Base-by-base conservation (phyloP, 2,797 vertebrate genomes). In the Bradypus variegatus region DNA sequence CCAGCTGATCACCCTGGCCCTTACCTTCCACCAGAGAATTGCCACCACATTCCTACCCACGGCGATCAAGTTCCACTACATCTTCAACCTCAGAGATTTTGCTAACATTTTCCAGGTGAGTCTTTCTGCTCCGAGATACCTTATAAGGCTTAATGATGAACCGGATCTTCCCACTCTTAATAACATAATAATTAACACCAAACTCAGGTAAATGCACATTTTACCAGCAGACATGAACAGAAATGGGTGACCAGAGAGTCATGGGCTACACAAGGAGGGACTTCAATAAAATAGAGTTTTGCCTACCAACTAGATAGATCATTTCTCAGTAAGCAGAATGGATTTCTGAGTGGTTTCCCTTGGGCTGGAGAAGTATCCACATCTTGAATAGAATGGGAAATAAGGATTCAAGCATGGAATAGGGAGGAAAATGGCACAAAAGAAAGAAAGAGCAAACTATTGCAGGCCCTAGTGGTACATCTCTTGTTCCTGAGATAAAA, bases 81-180 rank as follows among this genome's bases (percentile, higher is more conserved):
- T 98, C 95, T 99, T 99, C 96, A 99, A 99, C 96, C 98, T 99
- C 93, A 97, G 99, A 41, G 99, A 99, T 96, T 97, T 99, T 60
- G 98, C 99, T 97, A 99, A 98, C 94, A 98, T 99, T 94, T 99
- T 99, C 97, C 99, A 99, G 97, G 99, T 99, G 93, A 97, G 97
- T 92, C 77, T 19, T 14, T 33, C 33, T n/a, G 29, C 36, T 83
- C 15, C 0, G 0, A 84, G 82, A 76, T 11, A 2, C 25, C 36
- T 19, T 45, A 3, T 6, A 60, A 84, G 76, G 8, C 8, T 85
- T 50, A 38, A 8, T 64, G 25, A 36, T 83, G 11, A 48, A 12
- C n/a, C 11, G 3, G 12, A 53, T 27, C 21, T 23, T 83, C 36
- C 7, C 50, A 9, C 67, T 67, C 45, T 79, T 75, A 55, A 33